These are phyloP conservation scores for Sciurus vulgaris DNA, from an alignment of 2,797 vertebrate genomes.

Conservation along the genomic window DNA sequence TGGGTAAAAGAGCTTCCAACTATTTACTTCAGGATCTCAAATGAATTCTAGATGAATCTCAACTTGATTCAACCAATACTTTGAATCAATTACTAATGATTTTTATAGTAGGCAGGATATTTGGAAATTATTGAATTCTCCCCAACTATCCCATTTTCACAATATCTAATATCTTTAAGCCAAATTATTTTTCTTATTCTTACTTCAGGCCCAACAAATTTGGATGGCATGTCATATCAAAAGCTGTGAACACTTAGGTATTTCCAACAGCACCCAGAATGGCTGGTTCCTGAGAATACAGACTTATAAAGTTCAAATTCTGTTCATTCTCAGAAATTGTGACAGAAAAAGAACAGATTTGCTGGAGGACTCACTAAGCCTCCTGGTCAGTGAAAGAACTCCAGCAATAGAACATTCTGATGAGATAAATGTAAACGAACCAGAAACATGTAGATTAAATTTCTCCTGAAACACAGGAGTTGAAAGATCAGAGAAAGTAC, in stretches of 20 bases:
- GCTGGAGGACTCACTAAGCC: background rate
- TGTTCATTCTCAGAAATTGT: conserved; percentile 16
- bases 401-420: conserved; percentile 6
- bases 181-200: conserved; percentile 6
- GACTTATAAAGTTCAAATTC: background rate
- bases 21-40: conserved; percentile 27
- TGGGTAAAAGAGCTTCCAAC: background rate
- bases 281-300: background rate
- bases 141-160: background rate
- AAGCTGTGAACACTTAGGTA: background rate
- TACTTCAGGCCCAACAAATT: background rate
- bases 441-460: conserved; percentile 33
- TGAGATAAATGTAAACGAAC: conserved; percentile 56
- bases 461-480: conserved; percentile 31
- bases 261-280: background rate
- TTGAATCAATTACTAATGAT: conserved; percentile 1
- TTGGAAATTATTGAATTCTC: conserved; percentile 9
- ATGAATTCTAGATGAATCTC: background rate
- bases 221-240: background rate
- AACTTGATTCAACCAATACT: background rate
- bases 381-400: background rate
- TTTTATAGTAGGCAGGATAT: background rate
- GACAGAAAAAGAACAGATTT: background rate
- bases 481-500: background rate
- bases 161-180: background rate